phyloP scores from a whole-genome alignment of 2,888 invertebrate genomes.

The Nephrocerus scutellatus region DNA sequence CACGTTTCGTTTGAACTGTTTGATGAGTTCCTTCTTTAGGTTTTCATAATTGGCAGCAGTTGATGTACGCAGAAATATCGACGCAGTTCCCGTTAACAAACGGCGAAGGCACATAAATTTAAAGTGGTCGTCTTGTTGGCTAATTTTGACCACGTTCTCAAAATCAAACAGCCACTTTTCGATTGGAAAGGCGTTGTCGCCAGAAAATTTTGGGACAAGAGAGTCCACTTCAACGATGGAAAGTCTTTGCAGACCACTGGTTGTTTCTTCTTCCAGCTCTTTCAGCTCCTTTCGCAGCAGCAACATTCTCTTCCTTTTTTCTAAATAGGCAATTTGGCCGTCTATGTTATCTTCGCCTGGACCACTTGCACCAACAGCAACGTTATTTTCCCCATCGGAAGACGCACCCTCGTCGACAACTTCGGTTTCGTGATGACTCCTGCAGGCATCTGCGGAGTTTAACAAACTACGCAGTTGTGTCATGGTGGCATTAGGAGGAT shows the following conservation, averaged over 20 bases:
- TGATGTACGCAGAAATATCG: constrained; percentile 5
- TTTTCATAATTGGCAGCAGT: not conserved
- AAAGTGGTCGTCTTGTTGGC: constrained; percentile 1
- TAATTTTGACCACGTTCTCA: constrained; percentile 1
- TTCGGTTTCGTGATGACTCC: constrained; percentile 1
- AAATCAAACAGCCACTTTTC: constrained; percentile 7
- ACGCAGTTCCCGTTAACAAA: constrained; percentile 3
- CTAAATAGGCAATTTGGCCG: not conserved
- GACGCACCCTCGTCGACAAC: constrained; percentile 1
- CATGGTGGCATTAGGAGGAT: not conserved
- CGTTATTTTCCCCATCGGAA: not conserved
- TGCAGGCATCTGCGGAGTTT: not conserved
- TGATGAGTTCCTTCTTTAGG: not conserved
- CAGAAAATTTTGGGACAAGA: constrained; percentile 7
- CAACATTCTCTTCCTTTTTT: constrained; percentile 1
- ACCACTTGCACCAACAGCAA: not conserved
- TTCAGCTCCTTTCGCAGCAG: constrained; percentile 1
- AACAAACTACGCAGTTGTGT: not conserved
- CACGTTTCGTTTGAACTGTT: constrained; percentile 8
- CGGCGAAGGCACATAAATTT: constrained; percentile 3
- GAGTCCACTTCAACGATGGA: constrained; percentile 1
- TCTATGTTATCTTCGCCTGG: not conserved
- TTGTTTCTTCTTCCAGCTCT: not conserved
- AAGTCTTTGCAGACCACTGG: not conserved
- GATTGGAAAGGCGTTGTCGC: constrained; percentile 3